Conservation (phyloP, 2,113 vertebrate species). For the Paralichthys olivaceus region DNA sequence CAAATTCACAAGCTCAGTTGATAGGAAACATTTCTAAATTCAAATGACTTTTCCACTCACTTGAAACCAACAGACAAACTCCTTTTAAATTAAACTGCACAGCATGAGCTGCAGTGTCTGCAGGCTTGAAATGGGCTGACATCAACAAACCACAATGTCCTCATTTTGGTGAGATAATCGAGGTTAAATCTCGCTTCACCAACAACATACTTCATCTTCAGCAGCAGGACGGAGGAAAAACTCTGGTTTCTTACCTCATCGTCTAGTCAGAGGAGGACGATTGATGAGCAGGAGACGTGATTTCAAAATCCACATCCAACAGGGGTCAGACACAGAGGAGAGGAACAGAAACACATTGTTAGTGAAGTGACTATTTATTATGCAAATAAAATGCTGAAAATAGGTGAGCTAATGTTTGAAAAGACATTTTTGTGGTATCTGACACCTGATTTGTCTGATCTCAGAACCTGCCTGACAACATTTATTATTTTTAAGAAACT, state of each 20-base stretch:
- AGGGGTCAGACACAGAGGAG: constrained; percentile 37
- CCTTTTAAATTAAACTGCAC: not conserved
- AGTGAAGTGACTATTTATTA: not conserved
- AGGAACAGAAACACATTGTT: constrained; percentile 32
- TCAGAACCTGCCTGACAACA: not conserved
- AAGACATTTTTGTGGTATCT: too few relatives aligned
- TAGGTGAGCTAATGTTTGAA: not conserved
- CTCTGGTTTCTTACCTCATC: constrained; percentile 82
- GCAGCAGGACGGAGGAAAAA: constrained; percentile 34
- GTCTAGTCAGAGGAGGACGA: constrained; percentile 65
- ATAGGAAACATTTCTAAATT: not conserved
- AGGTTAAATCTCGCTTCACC: constrained; percentile 28
- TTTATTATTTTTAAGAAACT: not conserved
- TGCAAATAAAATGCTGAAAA: not conserved
- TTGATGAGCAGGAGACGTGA: constrained; percentile 6
- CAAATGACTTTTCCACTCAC: not conserved
- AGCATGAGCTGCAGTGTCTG: not conserved
- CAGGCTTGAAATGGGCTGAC: constrained; percentile 22
- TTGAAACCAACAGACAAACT: not conserved
- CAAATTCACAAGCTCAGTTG: constrained; percentile 1
- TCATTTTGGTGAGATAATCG: constrained; percentile 38
- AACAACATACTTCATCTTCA: constrained; percentile 32
- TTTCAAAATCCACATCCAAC: constrained; percentile 47
- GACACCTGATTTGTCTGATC: constrained; percentile 1
- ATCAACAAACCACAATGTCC: constrained; percentile 36